Evolutionary conservation across 37 sponge, comb jelly and placozoan genomes (phyloP).

Genomic region (Spongia lamella): DNA sequence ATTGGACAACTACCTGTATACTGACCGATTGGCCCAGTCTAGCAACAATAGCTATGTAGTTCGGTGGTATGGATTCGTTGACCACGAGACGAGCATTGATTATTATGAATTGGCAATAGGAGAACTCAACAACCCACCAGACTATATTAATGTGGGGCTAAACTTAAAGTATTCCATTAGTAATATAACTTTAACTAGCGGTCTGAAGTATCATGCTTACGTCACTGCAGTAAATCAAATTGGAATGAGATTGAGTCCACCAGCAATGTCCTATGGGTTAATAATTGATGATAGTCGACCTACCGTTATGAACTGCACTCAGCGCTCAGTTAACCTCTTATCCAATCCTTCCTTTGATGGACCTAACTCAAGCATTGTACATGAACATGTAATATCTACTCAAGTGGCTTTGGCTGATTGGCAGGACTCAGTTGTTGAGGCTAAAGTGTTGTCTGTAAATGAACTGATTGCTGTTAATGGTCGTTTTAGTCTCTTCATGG

Average conservation of each 20-base stretch:
- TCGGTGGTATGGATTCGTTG: constrained; percentile 68
- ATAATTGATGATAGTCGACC: constrained; percentile 45
- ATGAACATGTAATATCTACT: not conserved
- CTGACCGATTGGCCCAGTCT: constrained; percentile 21
- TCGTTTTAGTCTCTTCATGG: constrained; percentile 19
- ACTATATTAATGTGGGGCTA: constrained; percentile 52
- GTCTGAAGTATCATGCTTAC: constrained; percentile 37
- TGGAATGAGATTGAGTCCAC: constrained; percentile 31
- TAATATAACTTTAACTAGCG: constrained; percentile 24
- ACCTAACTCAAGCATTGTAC: not conserved
- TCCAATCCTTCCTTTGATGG: constrained; percentile 68
- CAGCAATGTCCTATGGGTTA: constrained; percentile 24
- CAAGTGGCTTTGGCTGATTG: constrained; percentile 3
- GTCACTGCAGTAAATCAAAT: constrained; percentile 58
- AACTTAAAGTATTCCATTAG: constrained; percentile 3
- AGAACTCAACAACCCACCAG: not conserved
- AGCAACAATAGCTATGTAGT: not conserved
- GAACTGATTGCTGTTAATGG: constrained; percentile 28
- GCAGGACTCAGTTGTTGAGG: not conserved
- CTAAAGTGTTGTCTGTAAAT: not conserved
- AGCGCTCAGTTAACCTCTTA: not conserved
- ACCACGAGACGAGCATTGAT: constrained; percentile 53
- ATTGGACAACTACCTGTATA: constrained; percentile 25
- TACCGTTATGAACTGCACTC: constrained; percentile 2
- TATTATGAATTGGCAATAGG: constrained; percentile 64